Base-by-base conservation (phyloP, 2,888 invertebrate species). In the Notocelia uddmanniana region DNA sequence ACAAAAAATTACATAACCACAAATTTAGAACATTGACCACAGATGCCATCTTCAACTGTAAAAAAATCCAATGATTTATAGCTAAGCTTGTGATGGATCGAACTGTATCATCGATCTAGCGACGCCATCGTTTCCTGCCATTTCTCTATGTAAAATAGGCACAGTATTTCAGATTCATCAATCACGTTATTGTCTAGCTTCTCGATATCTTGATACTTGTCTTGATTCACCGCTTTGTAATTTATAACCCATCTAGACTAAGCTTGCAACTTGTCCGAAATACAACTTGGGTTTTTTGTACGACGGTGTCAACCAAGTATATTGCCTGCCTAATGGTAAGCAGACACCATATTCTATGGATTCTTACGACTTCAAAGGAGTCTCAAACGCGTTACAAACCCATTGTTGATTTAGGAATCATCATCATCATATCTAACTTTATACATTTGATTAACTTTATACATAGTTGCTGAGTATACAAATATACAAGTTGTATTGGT, bases 161-260 rank as follows among this genome's bases (percentile, higher is more conserved):
- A 71, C 74, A 74, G 69, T 77, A 74, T 73, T 74, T 69, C 72
- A 75, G 77, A 74, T 78, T 72, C 76, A 85, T 85, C 80, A 77
- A 84, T 84, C 83, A 84, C 69, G 75, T 74, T 76, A 73, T 73
- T 62, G 59, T 74, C 74, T 74, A 80, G 73, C 76, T 75, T 76
- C 68, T 55, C 55, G 23, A 66, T 50, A 50, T n/a, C n/a, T n/a
- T n/a, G n/a, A n/a, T n/a, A n/a, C 50, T 48, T 48, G 57, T 37
- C 60, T 26, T 37, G 48, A 62, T 41, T n/a, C 31, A 8, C 13
- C 6, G 15, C n/a, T n/a, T n/a, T 45, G n/a, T n/a, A 5, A 45
- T 45, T 45, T n/a, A 45, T 45, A 45, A n/a, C 6, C n/a, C 8
- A 15, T 41, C 13, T n/a, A 3, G 15, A 41, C 41, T 5, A 6